Evolutionary conservation across 2,888 invertebrate genomes (phyloP), one percentile per base, ranked within the genome.

Genomic region (Saturnia pavonia): DNA sequence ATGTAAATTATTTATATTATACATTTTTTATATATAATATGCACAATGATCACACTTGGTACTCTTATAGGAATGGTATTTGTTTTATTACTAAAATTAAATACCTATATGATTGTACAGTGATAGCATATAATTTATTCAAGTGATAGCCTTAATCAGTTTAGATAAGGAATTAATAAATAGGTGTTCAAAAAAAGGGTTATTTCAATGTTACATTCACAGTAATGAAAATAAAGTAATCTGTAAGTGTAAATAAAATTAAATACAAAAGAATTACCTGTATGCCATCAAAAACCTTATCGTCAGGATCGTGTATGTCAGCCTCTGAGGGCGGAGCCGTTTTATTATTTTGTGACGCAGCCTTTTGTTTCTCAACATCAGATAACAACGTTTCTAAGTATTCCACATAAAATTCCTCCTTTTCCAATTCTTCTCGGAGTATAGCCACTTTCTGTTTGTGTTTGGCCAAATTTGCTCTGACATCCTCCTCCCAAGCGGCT

Each of bases 401-500:
- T 86, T 97, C 97, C 16, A 98, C 98, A 85, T 98, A 98, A 84
- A 97, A 96, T 85, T 97, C 97, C 90, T 98, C 98, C 88, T 98
- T 97, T 86, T 97, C 97, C 76, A 98, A 94, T 90, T 98, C 98
- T 87, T 97, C 97, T 87, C 96, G 96, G 71, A 98, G 94, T 81
- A 96, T 95, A 77, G 95, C 94, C 76, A 98, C 97, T 95, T 97
- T 97, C 89, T 97, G 96, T 94, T 97, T 97, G 95, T 98, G 98
- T 91, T 97, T 97, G 84, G 96, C 96, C 82, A 98, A 95, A 94
- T 98, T 98, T 80, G 97, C 97, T 86, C 97, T 96, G 86, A 98
- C 97, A 95, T 98, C 97, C 94, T 97, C 97, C 91, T 98, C 98
- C 98, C 97, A 98, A 88, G 97, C 97, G 88, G 97, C 97, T 88